These are phyloP conservation scores for Leptodactylus fuscus DNA, from an alignment of 2,113 vertebrate species.

Conservation along the genomic window DNA sequence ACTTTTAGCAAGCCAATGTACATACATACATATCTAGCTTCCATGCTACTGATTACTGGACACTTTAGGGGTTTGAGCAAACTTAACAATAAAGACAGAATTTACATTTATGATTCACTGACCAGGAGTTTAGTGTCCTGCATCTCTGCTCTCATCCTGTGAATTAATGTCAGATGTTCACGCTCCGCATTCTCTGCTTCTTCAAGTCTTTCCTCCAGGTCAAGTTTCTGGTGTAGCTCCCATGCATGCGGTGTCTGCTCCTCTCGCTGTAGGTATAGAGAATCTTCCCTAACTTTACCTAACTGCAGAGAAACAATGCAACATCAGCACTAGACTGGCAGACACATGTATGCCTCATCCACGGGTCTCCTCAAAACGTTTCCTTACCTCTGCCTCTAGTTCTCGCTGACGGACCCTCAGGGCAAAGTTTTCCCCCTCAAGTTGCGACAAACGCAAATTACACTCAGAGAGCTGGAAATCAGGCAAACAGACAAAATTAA, in stretches of 20 bases:
- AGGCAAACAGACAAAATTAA: neutral
- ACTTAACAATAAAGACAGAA: neutral
- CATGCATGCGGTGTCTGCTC: neutral
- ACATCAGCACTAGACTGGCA: slow-evolving; percentile 16
- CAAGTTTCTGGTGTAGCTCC: slow-evolving; percentile 31
- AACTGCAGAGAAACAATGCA: slow-evolving; percentile 57
- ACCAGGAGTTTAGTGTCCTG: slow-evolving; percentile 58
- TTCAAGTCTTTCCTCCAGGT: slow-evolving; percentile 38
- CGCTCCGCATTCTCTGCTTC: slow-evolving; percentile 50
- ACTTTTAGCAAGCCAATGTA: no score
- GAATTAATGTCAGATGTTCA: slow-evolving; percentile 37
- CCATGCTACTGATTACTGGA: neutral
- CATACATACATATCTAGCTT: neutral
- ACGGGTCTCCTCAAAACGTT: neutral
- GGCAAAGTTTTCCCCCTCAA: slow-evolving; percentile 63
- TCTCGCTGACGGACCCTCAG: slow-evolving; percentile 62
- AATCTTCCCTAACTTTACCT: slow-evolving; percentile 54
- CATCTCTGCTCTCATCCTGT: neutral
- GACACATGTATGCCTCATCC: neutral
- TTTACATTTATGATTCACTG: slow-evolving; percentile 25
- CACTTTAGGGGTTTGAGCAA: neutral
- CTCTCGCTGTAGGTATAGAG: slow-evolving; percentile 7
- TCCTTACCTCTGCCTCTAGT: slow-evolving; percentile 60
- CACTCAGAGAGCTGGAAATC: slow-evolving; percentile 59
- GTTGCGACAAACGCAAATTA: slow-evolving; percentile 56